Conservation (phyloP, 2,888 invertebrate species). For the Idaea biselata region DNA sequence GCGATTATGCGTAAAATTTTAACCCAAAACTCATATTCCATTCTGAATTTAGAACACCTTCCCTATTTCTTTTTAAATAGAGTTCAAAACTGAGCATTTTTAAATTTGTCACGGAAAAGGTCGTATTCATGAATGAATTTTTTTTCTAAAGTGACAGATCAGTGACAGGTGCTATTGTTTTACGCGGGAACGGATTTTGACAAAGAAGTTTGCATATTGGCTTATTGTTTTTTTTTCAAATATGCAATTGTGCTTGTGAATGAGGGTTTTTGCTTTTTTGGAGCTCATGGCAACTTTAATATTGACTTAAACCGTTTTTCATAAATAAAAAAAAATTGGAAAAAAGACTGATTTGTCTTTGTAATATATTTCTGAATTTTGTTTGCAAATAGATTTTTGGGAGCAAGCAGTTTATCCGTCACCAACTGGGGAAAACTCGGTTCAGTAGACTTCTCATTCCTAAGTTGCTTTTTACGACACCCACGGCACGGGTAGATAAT, state of each 20-base stretch:
- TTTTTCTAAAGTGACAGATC: conserved; percentile 32
- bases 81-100: conserved; percentile 3
- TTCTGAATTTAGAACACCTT: background rate
- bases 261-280: background rate
- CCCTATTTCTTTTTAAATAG: background rate
- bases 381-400: too few relatives aligned
- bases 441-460: too few relatives aligned
- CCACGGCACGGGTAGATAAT: too few relatives aligned
- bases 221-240: background rate
- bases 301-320: background rate
- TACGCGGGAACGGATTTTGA: conserved; percentile 20
- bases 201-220: conserved; percentile 9
- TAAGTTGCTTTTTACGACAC: too few relatives aligned
- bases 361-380: too few relatives aligned
- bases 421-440: too few relatives aligned
- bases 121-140: conserved; percentile 17
- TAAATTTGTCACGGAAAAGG: conserved; percentile 2
- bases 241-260: background rate
- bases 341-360: too few relatives aligned
- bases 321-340: too few relatives aligned
- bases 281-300: background rate
- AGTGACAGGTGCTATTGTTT: conserved; percentile 30
- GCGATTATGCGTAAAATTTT: conserved; percentile 21
- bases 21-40: conserved; percentile 12
- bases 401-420: too few relatives aligned